Base-by-base conservation (phyloP, 1,140 invertebrate genomes). In the Epicauta chinensis region DNA sequence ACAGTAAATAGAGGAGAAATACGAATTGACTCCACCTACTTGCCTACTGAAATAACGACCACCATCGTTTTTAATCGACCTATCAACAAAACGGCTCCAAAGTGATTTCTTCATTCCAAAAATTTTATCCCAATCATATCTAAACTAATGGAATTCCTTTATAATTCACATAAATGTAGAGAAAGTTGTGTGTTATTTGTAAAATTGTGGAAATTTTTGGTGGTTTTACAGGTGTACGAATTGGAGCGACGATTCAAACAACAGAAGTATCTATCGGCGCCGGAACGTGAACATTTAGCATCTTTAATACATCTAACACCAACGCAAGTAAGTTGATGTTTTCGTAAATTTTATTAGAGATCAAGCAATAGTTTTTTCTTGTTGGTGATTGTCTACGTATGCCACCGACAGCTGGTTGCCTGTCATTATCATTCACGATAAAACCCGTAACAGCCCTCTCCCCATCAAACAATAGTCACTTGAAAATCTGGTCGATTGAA, bases 211-310 rank as follows among this genome's bases (percentile, higher is more conserved):
- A 12, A 7, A 7, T 3, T 34, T 34, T 4, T 23, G 34, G 12
- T 36, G 53, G 56, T 53, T 31, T 74, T 72, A 12, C 72, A 97
- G 86, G 94, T 98, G 31, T 96, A 95, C 77, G 95, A 98, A 75
- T 74, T 99, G 67, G 96, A 99, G 74, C 83, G 94, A 69, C 78
- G 94, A 65, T 99, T 99, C 76, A 96, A 97, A 69, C 86, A 89
- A 73, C 86, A 88, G 72, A 87, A 95, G 84, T 98, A 98, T 75
- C 81, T 98, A 51, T 97, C 91, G 38, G 94, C 94, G 9, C 92
- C 93, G 0, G 95, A 98, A 78, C 72, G 95, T 57, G 95, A 98
- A 73, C 92, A 97, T 71, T 81, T 98, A 62, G 95, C 95, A 11
- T 90, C 86, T 38, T 84, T 95, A 53, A 93, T 97, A 62, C 86